Conservation (phyloP, 2,888 invertebrate genomes). For the Lithophane socia region DNA sequence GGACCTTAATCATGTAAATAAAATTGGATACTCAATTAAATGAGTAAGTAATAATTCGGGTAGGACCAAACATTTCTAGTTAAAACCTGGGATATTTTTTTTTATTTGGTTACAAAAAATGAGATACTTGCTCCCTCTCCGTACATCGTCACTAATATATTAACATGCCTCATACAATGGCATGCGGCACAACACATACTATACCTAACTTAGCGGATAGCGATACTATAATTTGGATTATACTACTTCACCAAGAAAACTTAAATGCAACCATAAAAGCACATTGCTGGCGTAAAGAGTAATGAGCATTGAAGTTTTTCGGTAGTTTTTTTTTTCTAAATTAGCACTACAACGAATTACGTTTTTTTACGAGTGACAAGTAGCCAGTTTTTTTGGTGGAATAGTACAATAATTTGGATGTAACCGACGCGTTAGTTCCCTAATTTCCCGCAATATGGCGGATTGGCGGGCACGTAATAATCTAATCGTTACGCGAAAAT, state of each 20-base stretch:
- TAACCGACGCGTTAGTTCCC: conserved; percentile 34
- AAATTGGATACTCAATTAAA: conserved; percentile 34
- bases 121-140: conserved; percentile 56
- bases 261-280: neutral
- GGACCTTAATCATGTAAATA: conserved; percentile 42
- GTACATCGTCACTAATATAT: conserved; percentile 26
- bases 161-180: conserved; percentile 52
- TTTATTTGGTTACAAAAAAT: conserved; percentile 19
- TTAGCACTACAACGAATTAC: neutral
- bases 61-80: conserved; percentile 6
- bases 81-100: conserved; percentile 9
- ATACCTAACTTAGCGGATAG: conserved; percentile 50
- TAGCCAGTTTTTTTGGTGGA: neutral
- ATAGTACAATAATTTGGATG: conserved; percentile 27
- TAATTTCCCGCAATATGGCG: conserved; percentile 30
- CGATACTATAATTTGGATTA: conserved; percentile 44
- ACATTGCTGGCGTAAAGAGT: neutral
- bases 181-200: conserved; percentile 53
- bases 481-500: conserved; percentile 21
- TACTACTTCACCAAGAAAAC: conserved; percentile 27
- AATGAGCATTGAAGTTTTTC: neutral
- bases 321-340: neutral
- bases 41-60: conserved; percentile 5
- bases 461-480: conserved; percentile 14
- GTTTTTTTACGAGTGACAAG: neutral